phyloP scores from a whole-genome alignment of 2,797 vertebrate genomes.

The Anas capensis region DNA sequence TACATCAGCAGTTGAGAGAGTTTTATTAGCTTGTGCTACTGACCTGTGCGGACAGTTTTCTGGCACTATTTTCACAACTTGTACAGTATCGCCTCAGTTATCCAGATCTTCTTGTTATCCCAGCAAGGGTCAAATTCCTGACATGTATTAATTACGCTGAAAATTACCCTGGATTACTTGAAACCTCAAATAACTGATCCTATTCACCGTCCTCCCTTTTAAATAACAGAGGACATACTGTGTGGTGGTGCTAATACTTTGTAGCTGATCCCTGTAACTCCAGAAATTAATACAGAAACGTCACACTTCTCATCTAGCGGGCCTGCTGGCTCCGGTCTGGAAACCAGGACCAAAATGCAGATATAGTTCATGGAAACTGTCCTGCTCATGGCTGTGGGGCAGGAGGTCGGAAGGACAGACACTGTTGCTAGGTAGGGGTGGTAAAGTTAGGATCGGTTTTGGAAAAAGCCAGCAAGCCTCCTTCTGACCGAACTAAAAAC shows the following conservation, averaged over 20 bases:
- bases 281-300: conserved; percentile 37
- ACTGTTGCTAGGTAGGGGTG: conserved; percentile 28
- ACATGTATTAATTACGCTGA: conserved; percentile 66
- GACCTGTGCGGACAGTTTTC: conserved; percentile 16
- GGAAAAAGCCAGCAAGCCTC: conserved; percentile 39
- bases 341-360: neutral
- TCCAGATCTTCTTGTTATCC: conserved; percentile 43
- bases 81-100: conserved; percentile 50
- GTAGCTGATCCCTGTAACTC: conserved; percentile 23
- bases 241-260: neutral
- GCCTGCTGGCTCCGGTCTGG: neutral
- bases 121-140: conserved; percentile 59
- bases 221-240: conserved; percentile 45
- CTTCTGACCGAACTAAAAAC: neutral
- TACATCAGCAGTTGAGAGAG: neutral
- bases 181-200: conserved; percentile 58
- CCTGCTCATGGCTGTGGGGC: neutral
- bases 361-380: neutral
- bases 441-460: conserved; percentile 22
- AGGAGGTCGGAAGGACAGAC: neutral
- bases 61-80: conserved; percentile 21
- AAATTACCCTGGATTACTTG: conserved; percentile 58
- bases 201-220: conserved; percentile 16
- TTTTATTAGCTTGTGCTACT: conserved; percentile 60
- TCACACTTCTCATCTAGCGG: conserved; percentile 29